Conservation (phyloP, 1,140 invertebrate species). For the Coptotermes formosanus region DNA sequence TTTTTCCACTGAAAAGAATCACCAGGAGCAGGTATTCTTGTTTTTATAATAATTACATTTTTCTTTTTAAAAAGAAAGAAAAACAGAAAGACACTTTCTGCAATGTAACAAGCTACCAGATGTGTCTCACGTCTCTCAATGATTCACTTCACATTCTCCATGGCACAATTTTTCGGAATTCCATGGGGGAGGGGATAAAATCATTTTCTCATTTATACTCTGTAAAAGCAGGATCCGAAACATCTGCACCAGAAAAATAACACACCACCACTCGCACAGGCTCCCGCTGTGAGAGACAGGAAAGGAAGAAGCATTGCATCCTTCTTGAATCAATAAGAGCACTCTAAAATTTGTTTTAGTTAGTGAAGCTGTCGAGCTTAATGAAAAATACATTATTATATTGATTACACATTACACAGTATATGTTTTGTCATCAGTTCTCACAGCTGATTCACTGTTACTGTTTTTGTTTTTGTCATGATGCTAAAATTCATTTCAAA, state of each 20-base stretch:
- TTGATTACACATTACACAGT: constrained; percentile 14
- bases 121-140: neutral
- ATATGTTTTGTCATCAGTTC: neutral
- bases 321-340: neutral
- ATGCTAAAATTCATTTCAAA: too few relatives aligned
- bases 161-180: constrained; percentile 13
- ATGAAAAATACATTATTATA: constrained; percentile 20
- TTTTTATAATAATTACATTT: constrained; percentile 22
- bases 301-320: neutral
- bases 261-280: neutral
- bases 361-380: neutral
- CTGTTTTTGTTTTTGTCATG: too few relatives aligned
- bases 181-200: neutral
- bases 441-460: too few relatives aligned
- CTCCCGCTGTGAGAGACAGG: too few relatives aligned
- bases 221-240: neutral
- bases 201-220: neutral
- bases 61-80: neutral
- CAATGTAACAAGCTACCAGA: neutral
- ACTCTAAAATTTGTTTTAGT: constrained; percentile 15
- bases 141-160: neutral
- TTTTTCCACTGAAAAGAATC: constrained; percentile 28
- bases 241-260: neutral
- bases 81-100: neutral
- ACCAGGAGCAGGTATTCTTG: constrained; percentile 13